phyloP scores from a whole-genome alignment of 2,797 vertebrate species.

The Hypotaenidia philippensis region DNA sequence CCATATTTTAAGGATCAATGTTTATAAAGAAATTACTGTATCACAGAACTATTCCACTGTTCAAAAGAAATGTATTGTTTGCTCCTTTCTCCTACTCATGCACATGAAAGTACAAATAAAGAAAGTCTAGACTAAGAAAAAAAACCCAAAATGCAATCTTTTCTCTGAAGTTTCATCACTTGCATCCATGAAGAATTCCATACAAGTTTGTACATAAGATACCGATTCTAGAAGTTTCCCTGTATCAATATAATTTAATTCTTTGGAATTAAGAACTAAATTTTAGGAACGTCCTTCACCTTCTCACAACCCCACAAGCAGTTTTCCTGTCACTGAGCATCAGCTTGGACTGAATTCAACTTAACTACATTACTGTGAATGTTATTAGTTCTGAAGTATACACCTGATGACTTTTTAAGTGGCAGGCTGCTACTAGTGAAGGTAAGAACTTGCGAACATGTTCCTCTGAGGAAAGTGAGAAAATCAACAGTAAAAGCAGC shows the following conservation, averaged over 20 bases:
- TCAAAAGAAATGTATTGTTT: background rate
- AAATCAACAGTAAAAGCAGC: background rate
- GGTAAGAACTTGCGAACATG: background rate
- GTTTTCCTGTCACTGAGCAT: background rate
- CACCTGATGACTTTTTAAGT: background rate
- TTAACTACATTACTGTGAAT: fast-evolving
- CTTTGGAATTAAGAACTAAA: background rate
- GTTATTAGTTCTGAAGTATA: background rate
- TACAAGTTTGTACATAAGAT: background rate
- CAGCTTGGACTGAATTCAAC: background rate
- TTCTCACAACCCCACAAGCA: background rate
- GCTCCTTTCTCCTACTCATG: background rate
- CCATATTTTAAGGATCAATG: background rate
- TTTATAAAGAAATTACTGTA: background rate
- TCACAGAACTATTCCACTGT: background rate
- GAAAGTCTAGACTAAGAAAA: background rate
- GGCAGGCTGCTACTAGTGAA: background rate
- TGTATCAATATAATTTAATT: background rate
- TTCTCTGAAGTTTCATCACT: background rate
- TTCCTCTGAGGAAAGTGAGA: background rate
- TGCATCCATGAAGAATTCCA: background rate
- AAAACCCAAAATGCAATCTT: background rate
- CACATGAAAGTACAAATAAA: background rate
- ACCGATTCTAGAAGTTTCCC: background rate
- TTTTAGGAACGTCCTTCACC: background rate